Conservation (phyloP, 2,888 invertebrate species). For the Schrankia costaestrigalis region DNA sequence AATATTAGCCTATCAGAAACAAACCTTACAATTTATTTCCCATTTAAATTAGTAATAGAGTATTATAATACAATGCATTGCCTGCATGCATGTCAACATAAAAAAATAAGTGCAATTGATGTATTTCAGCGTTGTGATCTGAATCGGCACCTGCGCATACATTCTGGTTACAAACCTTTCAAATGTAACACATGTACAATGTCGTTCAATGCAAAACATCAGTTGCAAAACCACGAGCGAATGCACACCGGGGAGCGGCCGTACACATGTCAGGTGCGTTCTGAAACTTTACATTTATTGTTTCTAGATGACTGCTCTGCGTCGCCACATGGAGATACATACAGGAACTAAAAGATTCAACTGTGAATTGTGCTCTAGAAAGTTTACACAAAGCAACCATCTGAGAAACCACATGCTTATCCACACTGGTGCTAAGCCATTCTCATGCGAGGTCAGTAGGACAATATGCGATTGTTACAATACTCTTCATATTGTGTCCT, state of each 20-base stretch:
- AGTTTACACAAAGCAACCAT: constrained; percentile 59
- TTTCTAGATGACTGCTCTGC: constrained; percentile 54
- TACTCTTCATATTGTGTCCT: too few species aligned
- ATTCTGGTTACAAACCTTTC: constrained; percentile 76
- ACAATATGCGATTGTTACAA: background rate
- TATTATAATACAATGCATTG: too few species aligned
- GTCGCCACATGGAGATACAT: constrained; percentile 57
- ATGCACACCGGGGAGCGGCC: constrained; percentile 78
- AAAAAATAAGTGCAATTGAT: constrained; percentile 35
- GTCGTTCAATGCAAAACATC: constrained; percentile 79
- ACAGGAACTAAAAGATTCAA: constrained; percentile 54
- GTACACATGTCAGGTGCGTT: constrained; percentile 69
- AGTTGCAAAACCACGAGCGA: constrained; percentile 76
- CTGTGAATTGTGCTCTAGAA: constrained; percentile 54
- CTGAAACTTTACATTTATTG: constrained; percentile 20
- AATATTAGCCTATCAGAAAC: too few species aligned
- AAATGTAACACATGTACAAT: constrained; percentile 73
- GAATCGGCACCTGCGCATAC: constrained; percentile 75
- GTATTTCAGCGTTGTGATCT: constrained; percentile 75
- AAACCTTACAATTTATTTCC: too few species aligned
- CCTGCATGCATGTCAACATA: too few species aligned
- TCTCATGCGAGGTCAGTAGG: constrained; percentile 58
- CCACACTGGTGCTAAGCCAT: constrained; percentile 60
- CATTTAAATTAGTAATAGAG: too few species aligned
- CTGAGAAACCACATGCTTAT: constrained; percentile 55